Evolutionary conservation across 2,113 vertebrate species (phyloP), one percentile per base, ranked within the genome.

Genomic region (Anoura caudifer): DNA sequence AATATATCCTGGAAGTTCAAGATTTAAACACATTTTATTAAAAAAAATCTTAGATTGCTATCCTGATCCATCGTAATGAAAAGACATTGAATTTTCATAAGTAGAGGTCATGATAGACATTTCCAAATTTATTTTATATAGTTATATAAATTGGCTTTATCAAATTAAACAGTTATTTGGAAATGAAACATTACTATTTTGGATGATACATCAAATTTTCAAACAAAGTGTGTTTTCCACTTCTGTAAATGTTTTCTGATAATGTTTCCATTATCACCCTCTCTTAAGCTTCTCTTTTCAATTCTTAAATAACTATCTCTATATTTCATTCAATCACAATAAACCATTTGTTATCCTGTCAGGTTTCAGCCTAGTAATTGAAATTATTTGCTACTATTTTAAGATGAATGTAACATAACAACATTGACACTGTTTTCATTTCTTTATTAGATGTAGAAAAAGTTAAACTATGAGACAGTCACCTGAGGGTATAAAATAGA

Each of bases 381-480:
- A 79, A 59, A 50, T 95, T n/a, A 80, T 79, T 72, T 72, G 65
- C 26, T 91, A n/a, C 33, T 31, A 17, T 52, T 85, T 79, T 61
- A 43, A 90, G 15, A 61, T 50, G 69, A 72, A 50, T 33, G 50
- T 16, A 13, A 83, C 20, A 26, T 16, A 11, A 38, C 7, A 69
- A 47, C 4, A 33, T 12, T 67, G 2, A 43, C n/a, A 13, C 11
- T 73, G 16, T 2, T 12, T 82, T 65, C 65, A 3, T 43, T 41
- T 33, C 52, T 59, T 87, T 73, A 41, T 63, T 33, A 88, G 3
- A 54, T 33, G 2, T 10, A 43, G 20, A 50, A 59, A 79, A 79
- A n/a, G 31, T 73, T 65, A 79, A 85, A 79, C 15, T 59, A 38
- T n/a, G 11, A n/a, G 16, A 38, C 33, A 19, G 6, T 90, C 22